These are phyloP conservation scores for Tiaroga cobitis DNA, from an alignment of 2,797 vertebrate species.

Conservation along the genomic window DNA sequence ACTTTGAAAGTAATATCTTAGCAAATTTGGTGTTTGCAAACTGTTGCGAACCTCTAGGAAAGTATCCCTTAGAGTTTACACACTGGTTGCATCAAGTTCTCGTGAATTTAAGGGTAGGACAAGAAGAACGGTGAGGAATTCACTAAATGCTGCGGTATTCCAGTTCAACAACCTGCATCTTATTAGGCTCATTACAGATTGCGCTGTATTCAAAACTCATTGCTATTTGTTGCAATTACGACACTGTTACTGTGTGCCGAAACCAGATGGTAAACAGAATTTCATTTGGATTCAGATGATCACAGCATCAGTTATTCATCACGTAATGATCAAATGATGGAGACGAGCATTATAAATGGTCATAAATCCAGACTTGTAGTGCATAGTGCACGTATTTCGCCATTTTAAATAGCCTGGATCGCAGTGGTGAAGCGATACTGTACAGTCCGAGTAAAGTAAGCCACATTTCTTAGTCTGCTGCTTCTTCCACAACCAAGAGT, in stretches of 20 bases:
- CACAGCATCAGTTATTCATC: neutral
- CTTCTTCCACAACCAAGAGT: neutral
- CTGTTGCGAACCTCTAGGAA: constrained; percentile 11
- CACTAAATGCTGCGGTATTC: neutral
- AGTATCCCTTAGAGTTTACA: constrained; percentile 6
- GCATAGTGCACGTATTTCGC: neutral
- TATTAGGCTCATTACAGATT: neutral
- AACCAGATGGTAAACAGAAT: neutral
- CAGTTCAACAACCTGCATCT: neutral
- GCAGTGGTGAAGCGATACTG: neutral
- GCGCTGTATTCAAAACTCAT: neutral
- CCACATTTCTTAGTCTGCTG: neutral
- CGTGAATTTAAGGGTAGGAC: neutral
- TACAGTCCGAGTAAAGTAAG: neutral
- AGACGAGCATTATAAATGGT: neutral
- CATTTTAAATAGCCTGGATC: neutral
- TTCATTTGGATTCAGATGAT: neutral
- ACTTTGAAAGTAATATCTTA: constrained; percentile 25
- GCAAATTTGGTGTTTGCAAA: constrained; percentile 17
- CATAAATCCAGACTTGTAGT: neutral
- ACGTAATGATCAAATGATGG: neutral
- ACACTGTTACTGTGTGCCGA: neutral
- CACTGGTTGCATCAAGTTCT: constrained; percentile 18
- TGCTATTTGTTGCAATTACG: constrained; percentile 6
- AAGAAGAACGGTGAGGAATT: neutral